Evolutionary conservation across 2,113 vertebrate genomes (phyloP).

Genomic region (Microtus pennsylvanicus): DNA sequence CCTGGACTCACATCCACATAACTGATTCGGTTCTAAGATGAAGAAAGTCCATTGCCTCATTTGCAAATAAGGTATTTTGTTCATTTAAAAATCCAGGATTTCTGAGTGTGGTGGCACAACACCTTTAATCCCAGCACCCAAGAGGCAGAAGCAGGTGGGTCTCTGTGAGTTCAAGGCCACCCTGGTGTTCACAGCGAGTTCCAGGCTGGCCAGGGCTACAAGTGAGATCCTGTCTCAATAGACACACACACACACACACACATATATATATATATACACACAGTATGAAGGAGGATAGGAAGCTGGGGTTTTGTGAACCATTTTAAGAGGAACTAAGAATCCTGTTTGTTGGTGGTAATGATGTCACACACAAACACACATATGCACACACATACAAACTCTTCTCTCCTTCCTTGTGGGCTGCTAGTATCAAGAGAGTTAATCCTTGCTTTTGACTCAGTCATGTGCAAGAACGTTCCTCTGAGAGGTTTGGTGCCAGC

Average conservation of each 20-base stretch:
- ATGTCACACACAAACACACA: not conserved
- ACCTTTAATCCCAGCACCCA: not conserved
- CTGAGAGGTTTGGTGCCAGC: slow-evolving; percentile 17
- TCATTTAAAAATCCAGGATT: slow-evolving; percentile 28
- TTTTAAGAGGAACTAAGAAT: slow-evolving; percentile 29
- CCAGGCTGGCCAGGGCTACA: not conserved
- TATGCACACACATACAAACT: not conserved
- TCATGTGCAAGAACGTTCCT: not conserved
- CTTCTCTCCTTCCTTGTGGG: slow-evolving; percentile 1
- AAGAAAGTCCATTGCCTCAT: slow-evolving; percentile 49
- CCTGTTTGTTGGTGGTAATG: not conserved
- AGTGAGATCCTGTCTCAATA: not conserved
- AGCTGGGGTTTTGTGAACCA: not conserved
- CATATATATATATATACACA: not conserved
- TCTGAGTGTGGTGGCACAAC: not conserved
- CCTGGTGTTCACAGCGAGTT: not conserved
- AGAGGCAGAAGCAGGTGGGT: not conserved
- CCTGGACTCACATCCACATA: slow-evolving; percentile 56
- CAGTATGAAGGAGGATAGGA: not conserved
- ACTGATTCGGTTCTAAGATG: slow-evolving; percentile 38
- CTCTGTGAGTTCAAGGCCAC: not conserved
- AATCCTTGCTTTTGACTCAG: slow-evolving; percentile 66
- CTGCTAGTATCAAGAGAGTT: slow-evolving; percentile 47
- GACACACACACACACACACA: no score
- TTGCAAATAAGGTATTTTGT: slow-evolving; percentile 24